Base-by-base conservation (phyloP, 2,888 invertebrate genomes). In the Drosophila prostipennis region DNA sequence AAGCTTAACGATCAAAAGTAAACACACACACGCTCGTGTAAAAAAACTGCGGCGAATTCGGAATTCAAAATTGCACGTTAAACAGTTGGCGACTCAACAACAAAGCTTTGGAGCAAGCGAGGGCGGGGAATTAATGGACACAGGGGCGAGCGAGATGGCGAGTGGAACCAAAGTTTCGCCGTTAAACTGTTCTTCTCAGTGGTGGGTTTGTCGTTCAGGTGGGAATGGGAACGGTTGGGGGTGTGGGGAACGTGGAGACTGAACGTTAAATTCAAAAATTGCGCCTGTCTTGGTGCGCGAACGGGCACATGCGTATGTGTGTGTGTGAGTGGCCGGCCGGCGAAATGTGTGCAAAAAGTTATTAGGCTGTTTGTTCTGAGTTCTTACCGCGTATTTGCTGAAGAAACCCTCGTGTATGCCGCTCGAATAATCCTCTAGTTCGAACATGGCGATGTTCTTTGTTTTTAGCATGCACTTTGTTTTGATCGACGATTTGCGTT, bases 391-490 rank as follows among this genome's bases (percentile, higher is more conserved):
- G 93, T 94, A 94, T 93, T 94, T 94, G 93, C 93, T 93, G 84
- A 92, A 91, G 92, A 93, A 93, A 92, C 94, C 94, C 93, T 94
- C 94, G 93, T 93, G 93, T 93, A 94, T 95, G 93, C 94, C 93
- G 91, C 93, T 92, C 86, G 94, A 93, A 93, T 93, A 95, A 93
- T 94, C 95, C 93, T 94, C 93, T 93, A 95, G 93, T 93, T 95
- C 94, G 93, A 94, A 94, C 94, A 94, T 95, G 92, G 93, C 88
- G 11, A 23, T 23, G 19, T 42, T 56, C 67, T 54, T 64, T 68
- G 63, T 65, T 58, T 70, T 78, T 59, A 70, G 69, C 68, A 67
- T 70, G 55, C 58, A 49, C 70, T 84, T 84, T 80, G 80, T 85
- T 84, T 82, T 83, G 80, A 76, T 84, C 76, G 49, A 60, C 55